Percentiles rank a stretch among this genome's conserved stretches.
Conservation (phyloP, 2,113 vertebrate genomes). For the Cryptotis parvus region DNA sequence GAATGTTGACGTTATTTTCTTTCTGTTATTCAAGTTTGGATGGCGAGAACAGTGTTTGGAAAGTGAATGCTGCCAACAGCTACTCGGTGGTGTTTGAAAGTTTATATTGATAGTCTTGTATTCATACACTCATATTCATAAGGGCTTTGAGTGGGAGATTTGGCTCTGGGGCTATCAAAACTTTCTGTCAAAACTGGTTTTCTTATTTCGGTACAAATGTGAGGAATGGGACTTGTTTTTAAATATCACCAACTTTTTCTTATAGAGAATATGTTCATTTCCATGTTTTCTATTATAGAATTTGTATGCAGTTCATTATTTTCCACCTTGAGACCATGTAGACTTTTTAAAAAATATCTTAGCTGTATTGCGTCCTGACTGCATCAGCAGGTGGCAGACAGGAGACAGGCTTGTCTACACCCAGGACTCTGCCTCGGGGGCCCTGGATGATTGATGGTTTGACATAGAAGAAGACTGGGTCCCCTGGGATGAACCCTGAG, state of each 20-base stretch:
- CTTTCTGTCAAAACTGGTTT: not conserved
- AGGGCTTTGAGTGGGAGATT: conserved; percentile 55
- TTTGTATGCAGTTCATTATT: not conserved
- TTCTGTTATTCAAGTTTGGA: not conserved
- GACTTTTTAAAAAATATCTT: not conserved
- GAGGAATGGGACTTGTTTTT: not conserved
- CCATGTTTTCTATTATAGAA: not conserved
- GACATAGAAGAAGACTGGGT: no score
- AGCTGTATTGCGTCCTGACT: no score
- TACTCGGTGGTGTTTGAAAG: conserved; percentile 42
- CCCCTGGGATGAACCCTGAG: no score
- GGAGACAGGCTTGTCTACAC: no score
- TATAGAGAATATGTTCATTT: conserved; percentile 5
- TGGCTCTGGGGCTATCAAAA: conserved; percentile 50
- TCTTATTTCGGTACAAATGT: not conserved
- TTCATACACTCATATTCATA: conserved; percentile 56
- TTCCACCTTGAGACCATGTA: not conserved
- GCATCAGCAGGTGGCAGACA: no score
- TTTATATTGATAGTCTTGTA: conserved; percentile 46
- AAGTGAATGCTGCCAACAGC: conserved; percentile 1
- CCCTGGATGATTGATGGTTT: no score
- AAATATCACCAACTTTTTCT: not conserved
- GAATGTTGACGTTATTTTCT: no score
- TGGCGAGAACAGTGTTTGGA: not conserved
- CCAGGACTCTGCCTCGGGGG: no score